Evolutionary conservation across 92 coral and sea anemone species (phyloP), one percentile per base, ranked within the genome.

Genomic region (Porites divaricata): DNA sequence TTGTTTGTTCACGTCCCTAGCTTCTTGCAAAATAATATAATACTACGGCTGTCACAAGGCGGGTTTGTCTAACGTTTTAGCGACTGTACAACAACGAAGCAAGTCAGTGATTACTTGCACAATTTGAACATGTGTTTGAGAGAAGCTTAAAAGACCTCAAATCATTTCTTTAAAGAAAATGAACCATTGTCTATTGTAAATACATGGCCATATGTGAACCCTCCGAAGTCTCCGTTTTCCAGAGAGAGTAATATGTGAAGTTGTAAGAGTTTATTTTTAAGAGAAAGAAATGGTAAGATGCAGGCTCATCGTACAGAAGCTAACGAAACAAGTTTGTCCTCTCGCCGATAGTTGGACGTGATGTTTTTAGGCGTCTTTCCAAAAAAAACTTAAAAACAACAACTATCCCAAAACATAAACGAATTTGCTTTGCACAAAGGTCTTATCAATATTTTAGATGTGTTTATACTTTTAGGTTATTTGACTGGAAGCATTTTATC

Each of bases 381-480:
- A 15, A 6, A 14, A 10, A 14, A 10, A 2, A 14, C 9, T 53
- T 2, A 45, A 6, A 21, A 17, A 35, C 16, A 35, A 67, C 49
- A 17, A 16, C 11, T n/a, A n/a, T 6, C 17, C 50, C 19, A 13
- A 8, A 8, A 5, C 1, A 35, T 50, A 68, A 11, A 68, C 73
- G 73, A 20, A 16, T 10, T 68, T 80, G 26, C 28, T 80, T 80
- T 26, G 50, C 76, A 20, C 15, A 66, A 22, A 28, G 20, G 50
- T 4, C 45, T 28, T 49, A 54, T 80, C 45, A 56, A 35, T 54
- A 53, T 80, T 80, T 80, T 11, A 80, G 68, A 21, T 28, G 22
- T 73, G 58, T 73, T 73, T 51, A 50, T 20, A 20, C 20, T 52
- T 45, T 56, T 58, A 51, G 76, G 25, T 25, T 26, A 80, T 80